These are phyloP conservation scores for Gyrodactylus salaris DNA, from an alignment of 1,140 invertebrate species.

Conservation along the genomic window DNA sequence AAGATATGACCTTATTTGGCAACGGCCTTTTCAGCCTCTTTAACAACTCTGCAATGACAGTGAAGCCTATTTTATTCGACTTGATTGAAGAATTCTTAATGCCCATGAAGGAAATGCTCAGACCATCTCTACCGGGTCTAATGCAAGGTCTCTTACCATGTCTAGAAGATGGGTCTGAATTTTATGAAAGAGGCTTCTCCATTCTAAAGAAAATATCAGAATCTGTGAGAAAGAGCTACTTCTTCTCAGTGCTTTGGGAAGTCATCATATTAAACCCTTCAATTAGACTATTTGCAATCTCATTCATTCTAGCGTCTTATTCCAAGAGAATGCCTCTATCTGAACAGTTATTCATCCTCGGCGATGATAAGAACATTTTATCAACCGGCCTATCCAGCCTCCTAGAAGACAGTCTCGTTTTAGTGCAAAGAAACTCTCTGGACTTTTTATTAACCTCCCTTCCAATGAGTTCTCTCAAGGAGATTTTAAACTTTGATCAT, in stretches of 20 bases:
- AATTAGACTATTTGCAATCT: constrained; percentile 46
- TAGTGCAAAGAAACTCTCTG: constrained; percentile 23
- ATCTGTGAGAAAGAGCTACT: constrained; percentile 39
- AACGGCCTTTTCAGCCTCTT: constrained; percentile 56
- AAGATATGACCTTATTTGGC: constrained; percentile 54
- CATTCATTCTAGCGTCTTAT: constrained; percentile 43
- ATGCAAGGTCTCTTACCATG: constrained; percentile 48
- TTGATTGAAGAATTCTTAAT: constrained; percentile 70
- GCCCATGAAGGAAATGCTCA: constrained; percentile 37
- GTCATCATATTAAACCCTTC: constrained; percentile 38
- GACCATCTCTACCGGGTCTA: constrained; percentile 52
- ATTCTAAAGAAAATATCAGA: constrained; percentile 42
- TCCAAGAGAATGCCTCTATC: constrained; percentile 44
- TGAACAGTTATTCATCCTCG: constrained; percentile 49
- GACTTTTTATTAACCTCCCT: constrained; percentile 50
- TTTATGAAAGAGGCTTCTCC: constrained; percentile 43
- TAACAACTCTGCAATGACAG: constrained; percentile 52
- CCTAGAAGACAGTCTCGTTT: constrained; percentile 5
- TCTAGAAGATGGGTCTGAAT: constrained; percentile 57
- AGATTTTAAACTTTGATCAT: background rate
- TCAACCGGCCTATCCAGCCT: background rate
- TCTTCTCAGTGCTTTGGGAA: constrained; percentile 60
- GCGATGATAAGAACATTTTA: constrained; percentile 30
- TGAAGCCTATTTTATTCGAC: constrained; percentile 37
- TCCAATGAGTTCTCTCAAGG: constrained; percentile 31